Evolutionary conservation across 2,888 invertebrate genomes (phyloP).

Genomic region (Cyrtodaria siliqua): DNA sequence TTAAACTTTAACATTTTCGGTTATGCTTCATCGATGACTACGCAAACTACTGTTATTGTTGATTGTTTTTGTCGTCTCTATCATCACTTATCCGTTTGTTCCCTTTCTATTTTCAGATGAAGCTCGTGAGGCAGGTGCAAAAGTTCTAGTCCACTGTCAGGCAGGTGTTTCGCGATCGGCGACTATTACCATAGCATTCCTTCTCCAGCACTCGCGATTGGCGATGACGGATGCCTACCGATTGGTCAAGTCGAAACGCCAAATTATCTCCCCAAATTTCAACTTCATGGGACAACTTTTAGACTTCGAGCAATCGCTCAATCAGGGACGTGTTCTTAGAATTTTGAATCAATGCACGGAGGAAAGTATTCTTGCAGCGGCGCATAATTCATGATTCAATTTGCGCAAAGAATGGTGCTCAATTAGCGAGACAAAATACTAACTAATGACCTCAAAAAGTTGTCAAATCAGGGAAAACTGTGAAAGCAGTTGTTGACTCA

Average conservation of each 20-base stretch:
- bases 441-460: no score
- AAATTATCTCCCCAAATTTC: slow-evolving; percentile 97
- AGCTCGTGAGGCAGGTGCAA: slow-evolving; percentile 90
- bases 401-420: background rate
- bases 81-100: no score
- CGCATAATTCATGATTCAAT: slow-evolving; percentile 1
- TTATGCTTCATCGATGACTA: no score
- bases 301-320: slow-evolving; percentile 90
- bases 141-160: slow-evolving; percentile 97
- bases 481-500: no score
- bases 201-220: slow-evolving; percentile 93
- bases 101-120: slow-evolving; percentile 89
- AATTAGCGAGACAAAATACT: background rate
- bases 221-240: slow-evolving; percentile 95
- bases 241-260: slow-evolving; percentile 93
- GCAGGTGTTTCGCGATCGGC: slow-evolving; percentile 98
- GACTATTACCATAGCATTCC: slow-evolving; percentile 97
- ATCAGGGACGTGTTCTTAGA: slow-evolving; percentile 68
- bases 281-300: slow-evolving; percentile 97
- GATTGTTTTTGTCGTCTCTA: no score
- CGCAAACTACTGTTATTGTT: no score
- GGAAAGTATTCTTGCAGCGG: slow-evolving; percentile 19
- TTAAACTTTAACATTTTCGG: no score
- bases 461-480: no score
- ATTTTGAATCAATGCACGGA: slow-evolving; percentile 22